Conservation (phyloP, 1,140 invertebrate species). For the Atopsyche davidsoni region DNA sequence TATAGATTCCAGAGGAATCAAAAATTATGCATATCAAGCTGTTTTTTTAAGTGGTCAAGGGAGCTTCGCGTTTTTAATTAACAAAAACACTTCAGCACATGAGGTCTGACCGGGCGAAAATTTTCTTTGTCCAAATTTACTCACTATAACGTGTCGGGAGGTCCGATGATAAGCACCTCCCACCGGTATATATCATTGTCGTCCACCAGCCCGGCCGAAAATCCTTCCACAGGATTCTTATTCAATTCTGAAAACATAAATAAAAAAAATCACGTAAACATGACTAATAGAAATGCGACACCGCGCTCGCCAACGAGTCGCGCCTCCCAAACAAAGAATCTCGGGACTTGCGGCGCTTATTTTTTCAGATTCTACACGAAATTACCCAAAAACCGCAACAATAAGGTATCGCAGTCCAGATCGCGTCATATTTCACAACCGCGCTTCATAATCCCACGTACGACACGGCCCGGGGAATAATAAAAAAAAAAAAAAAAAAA, state of each 20-base stretch:
- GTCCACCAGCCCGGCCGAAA: conserved; percentile 98
- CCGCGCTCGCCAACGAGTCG: conserved; percentile 22
- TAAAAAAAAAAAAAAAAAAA: conserved; percentile 7
- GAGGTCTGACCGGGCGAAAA: too few relatives aligned
- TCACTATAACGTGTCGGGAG: conserved; percentile 97
- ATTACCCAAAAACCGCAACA: conserved; percentile 3
- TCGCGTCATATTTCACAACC: not conserved
- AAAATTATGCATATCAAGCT: too few relatives aligned
- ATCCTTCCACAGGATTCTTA: conserved; percentile 98
- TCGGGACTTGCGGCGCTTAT: too few relatives aligned
- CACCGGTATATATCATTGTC: conserved; percentile 99
- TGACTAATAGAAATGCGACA: conserved; percentile 1
- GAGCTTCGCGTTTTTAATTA: too few relatives aligned
- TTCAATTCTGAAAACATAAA: conserved; percentile 82
- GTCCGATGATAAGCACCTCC: conserved; percentile 99
- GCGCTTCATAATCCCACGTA: not conserved
- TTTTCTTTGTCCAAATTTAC: conserved; percentile 39
- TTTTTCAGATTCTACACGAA: too few relatives aligned
- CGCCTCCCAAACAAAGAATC: too few relatives aligned
- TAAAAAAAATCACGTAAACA: not conserved
- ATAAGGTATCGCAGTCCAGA: not conserved
- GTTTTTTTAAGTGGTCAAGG: too few relatives aligned
- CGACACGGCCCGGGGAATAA: conserved; percentile 2
- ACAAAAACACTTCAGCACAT: too few relatives aligned
- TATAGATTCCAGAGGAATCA: too few relatives aligned